Conservation (phyloP, 2,113 vertebrate species). For the Rattus norvegicus region GRCr8 NC_086033.1:29104001-29104500, state of each 20-base stretch:
- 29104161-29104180: background rate
- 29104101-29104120: background rate
- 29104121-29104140: too few species aligned
- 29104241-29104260: background rate
- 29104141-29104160: background rate
- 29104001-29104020: too few species aligned
- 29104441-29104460: background rate
- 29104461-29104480: background rate
- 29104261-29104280: background rate
- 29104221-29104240: background rate
- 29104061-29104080: background rate
- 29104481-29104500: background rate
- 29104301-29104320: background rate
- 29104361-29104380: background rate
- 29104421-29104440: background rate
- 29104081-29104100: background rate
- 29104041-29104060: background rate
- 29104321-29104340: background rate
- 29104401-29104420: background rate
- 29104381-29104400: conserved; percentile 58
- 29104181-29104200: background rate
- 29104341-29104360: conserved; percentile 15
- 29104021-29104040: background rate
- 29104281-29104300: background rate
- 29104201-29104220: background rate